Percentiles rank a stretch among this genome's conserved stretches.
Conservation (phyloP, 2,113 vertebrate genomes). For the Gracilinanus agilis region DNA sequence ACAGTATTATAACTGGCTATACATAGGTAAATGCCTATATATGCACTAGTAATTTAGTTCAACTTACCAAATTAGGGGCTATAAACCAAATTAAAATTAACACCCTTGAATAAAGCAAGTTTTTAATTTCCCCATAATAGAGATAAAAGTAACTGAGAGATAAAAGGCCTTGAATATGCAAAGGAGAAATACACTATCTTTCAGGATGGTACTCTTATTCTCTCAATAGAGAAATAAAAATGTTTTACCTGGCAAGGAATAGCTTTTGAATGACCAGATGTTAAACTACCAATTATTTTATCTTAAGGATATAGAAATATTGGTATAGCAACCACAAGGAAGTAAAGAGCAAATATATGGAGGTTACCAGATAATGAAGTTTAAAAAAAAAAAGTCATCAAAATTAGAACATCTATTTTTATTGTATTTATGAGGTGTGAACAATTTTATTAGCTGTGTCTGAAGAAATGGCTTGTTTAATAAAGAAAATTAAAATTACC, state of each 20-base stretch:
- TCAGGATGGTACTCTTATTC: background rate
- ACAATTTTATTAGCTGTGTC: background rate
- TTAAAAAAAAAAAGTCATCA: background rate
- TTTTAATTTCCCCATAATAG: background rate
- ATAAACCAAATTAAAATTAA: background rate
- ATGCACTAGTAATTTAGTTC: background rate
- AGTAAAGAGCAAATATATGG: slow-evolving; percentile 35
- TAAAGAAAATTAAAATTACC: slow-evolving; percentile 81
- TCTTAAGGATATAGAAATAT: slow-evolving; percentile 3
- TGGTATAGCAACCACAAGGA: background rate
- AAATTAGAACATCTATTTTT: slow-evolving; percentile 21
- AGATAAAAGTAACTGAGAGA: background rate
- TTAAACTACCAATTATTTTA: background rate
- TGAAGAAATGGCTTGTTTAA: slow-evolving; percentile 35
- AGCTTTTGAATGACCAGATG: background rate
- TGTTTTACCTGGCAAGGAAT: background rate
- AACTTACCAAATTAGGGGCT: background rate
- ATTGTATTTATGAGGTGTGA: background rate
- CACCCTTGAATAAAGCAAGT: background rate
- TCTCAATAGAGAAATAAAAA: background rate
- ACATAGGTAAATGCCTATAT: background rate
- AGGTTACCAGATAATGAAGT: background rate
- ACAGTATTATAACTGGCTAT: background rate
- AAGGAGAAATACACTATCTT: background rate
- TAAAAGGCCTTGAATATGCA: background rate